A percentile compares a stretch with the other conserved stretches of the same genome.
Conservation (phyloP, 2,113 vertebrate genomes). For the Rhizomys pruinosus region DNA sequence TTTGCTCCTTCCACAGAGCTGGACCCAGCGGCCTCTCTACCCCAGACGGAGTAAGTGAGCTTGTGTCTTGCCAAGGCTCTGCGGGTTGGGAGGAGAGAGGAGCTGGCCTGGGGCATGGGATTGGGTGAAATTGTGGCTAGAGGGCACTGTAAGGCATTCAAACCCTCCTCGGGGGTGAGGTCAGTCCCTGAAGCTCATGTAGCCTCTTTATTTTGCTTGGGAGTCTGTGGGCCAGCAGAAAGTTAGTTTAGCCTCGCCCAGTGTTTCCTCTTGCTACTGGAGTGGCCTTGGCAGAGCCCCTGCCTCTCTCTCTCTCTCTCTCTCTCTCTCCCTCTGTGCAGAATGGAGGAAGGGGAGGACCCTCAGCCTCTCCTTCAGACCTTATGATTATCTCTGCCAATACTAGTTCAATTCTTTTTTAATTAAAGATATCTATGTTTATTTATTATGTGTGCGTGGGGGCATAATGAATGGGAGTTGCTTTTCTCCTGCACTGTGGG, state of each 20-base stretch:
- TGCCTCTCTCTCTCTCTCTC: too few relatives aligned
- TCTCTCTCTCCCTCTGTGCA: fast-evolving
- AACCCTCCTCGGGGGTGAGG: neutral
- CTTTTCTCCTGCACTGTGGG: neutral
- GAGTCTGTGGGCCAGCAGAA: neutral
- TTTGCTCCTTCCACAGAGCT: constrained; percentile 30
- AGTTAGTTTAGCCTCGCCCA: neutral
- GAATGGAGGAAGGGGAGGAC: neutral
- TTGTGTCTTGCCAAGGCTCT: neutral
- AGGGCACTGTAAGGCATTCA: neutral
- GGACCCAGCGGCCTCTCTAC: neutral
- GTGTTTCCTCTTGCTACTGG: neutral
- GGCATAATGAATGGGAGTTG: too few relatives aligned
- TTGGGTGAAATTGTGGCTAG: neutral
- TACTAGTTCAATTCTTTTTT: too few relatives aligned
- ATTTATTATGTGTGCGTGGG: neutral
- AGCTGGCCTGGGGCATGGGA: neutral
- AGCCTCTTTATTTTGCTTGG: neutral
- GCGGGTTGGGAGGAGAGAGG: neutral
- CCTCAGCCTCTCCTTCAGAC: fast-evolving
- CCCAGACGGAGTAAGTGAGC: constrained; percentile 76
- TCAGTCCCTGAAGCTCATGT: too few relatives aligned
- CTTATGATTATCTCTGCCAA: neutral
- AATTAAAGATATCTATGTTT: too few relatives aligned
- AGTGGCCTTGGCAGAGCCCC: neutral